phyloP scores from a whole-genome alignment of 2,113 vertebrate species.

The Phalacrocorax aristotelis region DNA sequence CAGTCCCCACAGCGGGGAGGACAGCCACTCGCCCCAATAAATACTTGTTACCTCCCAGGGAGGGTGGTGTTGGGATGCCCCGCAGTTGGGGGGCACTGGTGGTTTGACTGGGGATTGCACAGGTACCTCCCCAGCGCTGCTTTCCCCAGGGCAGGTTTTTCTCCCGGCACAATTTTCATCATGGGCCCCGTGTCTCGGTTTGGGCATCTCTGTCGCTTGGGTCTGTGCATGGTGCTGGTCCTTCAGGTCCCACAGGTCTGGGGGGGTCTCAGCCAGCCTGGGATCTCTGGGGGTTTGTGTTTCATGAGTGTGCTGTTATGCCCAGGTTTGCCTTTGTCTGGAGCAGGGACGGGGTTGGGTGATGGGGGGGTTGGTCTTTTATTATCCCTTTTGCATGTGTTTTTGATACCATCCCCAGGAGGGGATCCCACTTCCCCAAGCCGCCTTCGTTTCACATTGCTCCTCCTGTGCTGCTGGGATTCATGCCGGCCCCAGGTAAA shows the following conservation, averaged over 20 bases:
- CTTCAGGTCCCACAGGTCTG: not conserved
- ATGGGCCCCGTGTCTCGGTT: not conserved
- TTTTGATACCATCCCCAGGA: constrained; percentile 14
- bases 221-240: not conserved
- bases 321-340: constrained; percentile 50
- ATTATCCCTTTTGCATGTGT: not conserved
- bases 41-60: not conserved
- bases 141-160: not conserved
- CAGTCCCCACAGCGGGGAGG: not conserved
- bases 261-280: not conserved
- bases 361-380: not conserved
- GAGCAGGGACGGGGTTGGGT: not conserved
- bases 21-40: not conserved
- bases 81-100: not conserved
- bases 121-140: not conserved
- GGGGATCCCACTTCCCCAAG: constrained; percentile 40
- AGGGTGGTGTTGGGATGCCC: not conserved
- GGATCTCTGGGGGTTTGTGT: not conserved
- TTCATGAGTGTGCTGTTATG: not conserved
- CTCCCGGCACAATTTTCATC: not conserved
- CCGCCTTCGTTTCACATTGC: not conserved
- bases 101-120: not conserved
- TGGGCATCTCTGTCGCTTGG: not conserved
- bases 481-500: not conserved
- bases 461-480: not conserved